phyloP scores from a whole-genome alignment of 2,797 vertebrate species.

The Poecilia wingei region DNA sequence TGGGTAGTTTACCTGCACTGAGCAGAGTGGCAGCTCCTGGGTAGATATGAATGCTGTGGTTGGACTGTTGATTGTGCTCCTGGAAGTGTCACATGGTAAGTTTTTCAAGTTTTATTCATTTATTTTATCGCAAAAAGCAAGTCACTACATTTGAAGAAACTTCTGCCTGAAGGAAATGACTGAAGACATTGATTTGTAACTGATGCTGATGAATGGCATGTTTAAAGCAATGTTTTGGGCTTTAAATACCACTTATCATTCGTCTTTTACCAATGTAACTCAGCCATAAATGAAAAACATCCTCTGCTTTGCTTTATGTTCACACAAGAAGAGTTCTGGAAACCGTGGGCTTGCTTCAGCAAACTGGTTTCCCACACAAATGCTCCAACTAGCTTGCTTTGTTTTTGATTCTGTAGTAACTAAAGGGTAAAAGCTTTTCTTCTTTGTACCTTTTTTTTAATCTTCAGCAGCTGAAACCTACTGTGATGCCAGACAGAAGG shows the following conservation, averaged over 20 bases:
- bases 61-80: constrained; percentile 16
- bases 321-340: not conserved
- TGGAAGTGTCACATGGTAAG: constrained; percentile 26
- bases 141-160: not conserved
- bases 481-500: constrained; percentile 1
- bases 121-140: not conserved
- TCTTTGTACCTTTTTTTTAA: not conserved
- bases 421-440: not conserved
- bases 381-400: not conserved
- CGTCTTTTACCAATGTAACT: not conserved
- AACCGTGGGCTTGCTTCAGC: not conserved
- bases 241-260: not conserved
- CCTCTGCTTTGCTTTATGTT: not conserved
- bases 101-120: not conserved
- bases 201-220: not conserved
- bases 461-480: not conserved
- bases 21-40: not conserved
- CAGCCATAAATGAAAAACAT: not conserved
- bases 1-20: not conserved
- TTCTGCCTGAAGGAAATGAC: not conserved
- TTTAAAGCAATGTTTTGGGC: not conserved
- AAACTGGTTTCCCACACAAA: not conserved
- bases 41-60: constrained; percentile 22
- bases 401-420: not conserved
- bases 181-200: not conserved